Conservation (phyloP, 2,888 invertebrate genomes). For the Patella depressa region DNA sequence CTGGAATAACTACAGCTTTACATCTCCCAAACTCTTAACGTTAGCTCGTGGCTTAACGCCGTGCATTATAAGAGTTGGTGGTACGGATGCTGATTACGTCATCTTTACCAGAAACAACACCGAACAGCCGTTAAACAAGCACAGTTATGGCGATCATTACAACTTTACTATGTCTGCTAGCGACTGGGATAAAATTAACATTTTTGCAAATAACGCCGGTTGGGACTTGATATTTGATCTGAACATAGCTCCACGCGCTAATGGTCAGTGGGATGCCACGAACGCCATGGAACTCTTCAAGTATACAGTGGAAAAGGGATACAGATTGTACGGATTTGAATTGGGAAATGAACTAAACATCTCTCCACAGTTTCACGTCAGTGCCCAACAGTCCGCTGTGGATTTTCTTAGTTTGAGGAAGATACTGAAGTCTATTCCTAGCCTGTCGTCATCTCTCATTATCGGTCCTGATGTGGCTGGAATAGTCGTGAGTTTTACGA, state of each 20-base stretch:
- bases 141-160: no score
- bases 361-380: constrained; percentile 25
- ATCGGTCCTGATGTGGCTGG: constrained; percentile 54
- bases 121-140: no score
- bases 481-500: constrained; percentile 29
- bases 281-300: constrained; percentile 74
- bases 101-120: constrained; percentile 71
- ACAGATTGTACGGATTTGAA: constrained; percentile 61
- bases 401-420: constrained; percentile 38
- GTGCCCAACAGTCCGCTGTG: constrained; percentile 36
- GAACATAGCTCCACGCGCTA: no score
- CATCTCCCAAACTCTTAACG: constrained; percentile 62
- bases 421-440: constrained; percentile 36
- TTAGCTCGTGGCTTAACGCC: constrained; percentile 77
- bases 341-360: constrained; percentile 63
- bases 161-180: constrained; percentile 44
- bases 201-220: no score
- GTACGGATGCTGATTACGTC: constrained; percentile 80
- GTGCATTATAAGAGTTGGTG: constrained; percentile 80
- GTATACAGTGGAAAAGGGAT: constrained; percentile 76
- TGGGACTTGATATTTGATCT: no score
- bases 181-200: constrained; percentile 63
- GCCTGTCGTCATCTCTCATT: constrained; percentile 33
- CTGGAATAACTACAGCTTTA: constrained; percentile 31
- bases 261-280: no score